A percentile compares a stretch with the other conserved stretches of the same genome.
Conservation (phyloP, 1,140 invertebrate genomes). For the Drosophila hydei region DNA sequence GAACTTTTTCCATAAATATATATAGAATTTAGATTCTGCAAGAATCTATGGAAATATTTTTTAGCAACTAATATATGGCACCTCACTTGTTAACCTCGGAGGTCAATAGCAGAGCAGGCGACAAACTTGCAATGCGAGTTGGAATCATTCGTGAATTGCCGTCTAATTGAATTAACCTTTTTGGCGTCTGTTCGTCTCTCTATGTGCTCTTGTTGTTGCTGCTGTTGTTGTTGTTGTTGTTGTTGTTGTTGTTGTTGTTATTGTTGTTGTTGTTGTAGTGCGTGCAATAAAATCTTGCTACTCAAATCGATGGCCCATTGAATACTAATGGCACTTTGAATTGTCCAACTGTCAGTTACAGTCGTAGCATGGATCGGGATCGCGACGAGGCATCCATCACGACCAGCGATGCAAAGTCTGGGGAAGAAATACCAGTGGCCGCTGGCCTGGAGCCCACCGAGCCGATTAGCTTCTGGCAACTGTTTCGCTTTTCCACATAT, state of each 20-base stretch:
- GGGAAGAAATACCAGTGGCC: slow-evolving; percentile 56
- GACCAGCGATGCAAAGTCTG: slow-evolving; percentile 59
- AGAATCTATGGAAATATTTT: slow-evolving; percentile 20
- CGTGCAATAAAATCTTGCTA: slow-evolving; percentile 19
- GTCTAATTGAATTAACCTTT: slow-evolving; percentile 82
- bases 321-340: slow-evolving; percentile 33
- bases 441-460: slow-evolving; percentile 64
- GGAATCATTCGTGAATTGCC: slow-evolving; percentile 32
- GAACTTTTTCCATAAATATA: background rate
- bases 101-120: slow-evolving; percentile 60
- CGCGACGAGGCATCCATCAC: slow-evolving; percentile 67
- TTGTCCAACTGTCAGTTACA: slow-evolving; percentile 35
- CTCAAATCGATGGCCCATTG: slow-evolving; percentile 53
- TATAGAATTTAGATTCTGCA: background rate
- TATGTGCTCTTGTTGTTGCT: background rate
- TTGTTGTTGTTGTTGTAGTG: slow-evolving; percentile 22
- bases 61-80: slow-evolving; percentile 8
- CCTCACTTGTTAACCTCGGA: slow-evolving; percentile 63
- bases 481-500: slow-evolving; percentile 87
- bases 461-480: slow-evolving; percentile 67
- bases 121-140: slow-evolving; percentile 53
- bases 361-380: slow-evolving; percentile 63
- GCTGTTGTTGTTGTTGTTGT: slow-evolving; percentile 21
- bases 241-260: slow-evolving; percentile 9
- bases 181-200: slow-evolving; percentile 41